Evolutionary conservation across 1,140 invertebrate species (phyloP).

Genomic region (Drosophila pandora): DNA sequence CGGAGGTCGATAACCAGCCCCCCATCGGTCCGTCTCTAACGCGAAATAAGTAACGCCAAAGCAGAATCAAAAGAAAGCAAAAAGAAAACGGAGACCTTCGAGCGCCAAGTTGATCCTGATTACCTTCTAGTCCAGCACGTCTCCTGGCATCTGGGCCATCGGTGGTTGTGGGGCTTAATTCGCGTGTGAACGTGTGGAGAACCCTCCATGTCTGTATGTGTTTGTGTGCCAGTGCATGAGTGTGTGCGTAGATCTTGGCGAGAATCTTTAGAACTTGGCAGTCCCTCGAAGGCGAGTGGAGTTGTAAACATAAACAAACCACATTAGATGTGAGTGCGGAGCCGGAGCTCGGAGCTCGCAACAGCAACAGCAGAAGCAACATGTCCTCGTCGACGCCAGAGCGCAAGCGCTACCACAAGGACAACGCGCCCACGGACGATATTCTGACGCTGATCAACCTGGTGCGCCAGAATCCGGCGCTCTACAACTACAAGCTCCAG

Average conservation of each 20-base stretch:
- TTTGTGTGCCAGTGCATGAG: constrained; percentile 1
- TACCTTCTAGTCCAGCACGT: neutral
- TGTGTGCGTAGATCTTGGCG: constrained; percentile 3
- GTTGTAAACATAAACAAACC: neutral
- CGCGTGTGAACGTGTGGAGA: neutral
- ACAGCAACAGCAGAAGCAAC: constrained; percentile 41
- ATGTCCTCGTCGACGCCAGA: constrained; percentile 65
- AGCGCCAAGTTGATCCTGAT: neutral
- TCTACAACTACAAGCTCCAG: constrained; percentile 81
- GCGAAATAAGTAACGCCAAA: constrained; percentile 24
- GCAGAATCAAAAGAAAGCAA: constrained; percentile 11
- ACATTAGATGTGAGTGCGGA: neutral
- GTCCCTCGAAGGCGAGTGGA: neutral
- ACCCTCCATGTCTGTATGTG: neutral
- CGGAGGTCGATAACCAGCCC: neutral
- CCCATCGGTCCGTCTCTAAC: constrained; percentile 11
- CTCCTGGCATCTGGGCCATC: neutral
- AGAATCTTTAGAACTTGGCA: neutral
- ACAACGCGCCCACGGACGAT: constrained; percentile 77
- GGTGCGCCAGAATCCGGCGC: constrained; percentile 76
- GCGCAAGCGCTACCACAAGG: constrained; percentile 82
- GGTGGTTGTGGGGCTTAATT: neutral
- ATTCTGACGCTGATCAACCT: constrained; percentile 77
- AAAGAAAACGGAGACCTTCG: neutral
- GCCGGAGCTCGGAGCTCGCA: neutral